Evolutionary conservation across 2,113 vertebrate genomes (phyloP).

Genomic region (Lophotis ruficrista): DNA sequence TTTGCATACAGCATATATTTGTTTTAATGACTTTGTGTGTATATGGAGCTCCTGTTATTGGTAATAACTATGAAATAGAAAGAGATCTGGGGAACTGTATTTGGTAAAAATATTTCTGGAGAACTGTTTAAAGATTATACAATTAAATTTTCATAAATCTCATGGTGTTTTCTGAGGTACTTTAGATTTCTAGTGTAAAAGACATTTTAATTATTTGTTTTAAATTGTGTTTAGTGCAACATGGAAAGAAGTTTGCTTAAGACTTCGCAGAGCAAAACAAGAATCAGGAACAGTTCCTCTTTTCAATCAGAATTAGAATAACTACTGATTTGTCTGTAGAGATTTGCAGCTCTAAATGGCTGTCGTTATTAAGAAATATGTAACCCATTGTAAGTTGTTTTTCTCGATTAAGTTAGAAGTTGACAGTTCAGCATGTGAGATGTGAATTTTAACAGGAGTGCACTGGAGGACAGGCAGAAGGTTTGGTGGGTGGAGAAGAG

Average conservation of each 20-base stretch:
- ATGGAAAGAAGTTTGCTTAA: neutral
- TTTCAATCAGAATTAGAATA: neutral
- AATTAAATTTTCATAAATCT: neutral
- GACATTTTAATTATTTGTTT: neutral
- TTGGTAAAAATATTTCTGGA: neutral
- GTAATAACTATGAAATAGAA: neutral
- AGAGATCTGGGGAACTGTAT: neutral
- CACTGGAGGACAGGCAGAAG: neutral
- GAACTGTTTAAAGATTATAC: neutral
- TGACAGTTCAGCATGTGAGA: slow-evolving; percentile 11
- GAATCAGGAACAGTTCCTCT: neutral
- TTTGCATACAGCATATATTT: neutral
- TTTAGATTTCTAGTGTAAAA: neutral
- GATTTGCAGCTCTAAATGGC: neutral
- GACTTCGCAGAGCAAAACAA: neutral
- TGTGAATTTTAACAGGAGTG: neutral
- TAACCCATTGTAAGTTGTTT: neutral
- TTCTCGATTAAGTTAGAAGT: slow-evolving; percentile 2
- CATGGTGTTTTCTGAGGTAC: neutral
- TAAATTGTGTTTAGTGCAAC: neutral
- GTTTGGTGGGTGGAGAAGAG: neutral
- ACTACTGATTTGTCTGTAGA: neutral
- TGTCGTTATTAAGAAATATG: slow-evolving; percentile 6
- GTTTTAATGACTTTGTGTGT: neutral
- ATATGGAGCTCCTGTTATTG: neutral